A percentile compares a stretch with the other conserved stretches of the same genome.
Conservation (phyloP, 1,140 invertebrate genomes). For the Carposina sasakii region DNA sequence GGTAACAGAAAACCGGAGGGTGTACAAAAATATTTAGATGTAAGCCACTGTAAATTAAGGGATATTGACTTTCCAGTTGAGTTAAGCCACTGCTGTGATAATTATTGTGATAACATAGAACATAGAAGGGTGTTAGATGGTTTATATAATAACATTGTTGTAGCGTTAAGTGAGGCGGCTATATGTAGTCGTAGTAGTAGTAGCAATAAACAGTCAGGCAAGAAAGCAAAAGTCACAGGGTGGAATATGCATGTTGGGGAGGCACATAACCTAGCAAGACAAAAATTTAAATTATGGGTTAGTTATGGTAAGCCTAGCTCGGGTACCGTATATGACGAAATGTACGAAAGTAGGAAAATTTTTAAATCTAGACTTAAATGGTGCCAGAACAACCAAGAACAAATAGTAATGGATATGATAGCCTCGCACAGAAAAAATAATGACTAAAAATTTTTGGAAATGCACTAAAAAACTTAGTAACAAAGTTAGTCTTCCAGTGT, state of each 20-base stretch:
- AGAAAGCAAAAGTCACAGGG: background rate
- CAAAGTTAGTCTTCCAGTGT: too few species aligned
- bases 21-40: background rate
- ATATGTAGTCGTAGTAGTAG: background rate
- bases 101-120: background rate
- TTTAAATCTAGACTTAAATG: background rate
- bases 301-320: background rate
- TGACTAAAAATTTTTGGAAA: too few species aligned
- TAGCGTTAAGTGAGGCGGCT: background rate
- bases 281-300: background rate
- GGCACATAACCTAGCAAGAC: background rate
- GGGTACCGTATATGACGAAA: background rate
- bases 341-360: background rate
- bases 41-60: background rate
- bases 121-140: background rate
- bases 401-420: slow-evolving; percentile 1
- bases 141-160: background rate
- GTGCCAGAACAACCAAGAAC: background rate
- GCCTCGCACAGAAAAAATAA: too few species aligned
- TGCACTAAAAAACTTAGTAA: too few species aligned
- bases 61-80: background rate
- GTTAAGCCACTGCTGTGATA: background rate
- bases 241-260: background rate
- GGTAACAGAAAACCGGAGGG: background rate
- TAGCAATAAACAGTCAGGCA: background rate